These are phyloP conservation scores for Blera fallax DNA, from an alignment of 2,888 invertebrate species.

Conservation along the genomic window DNA sequence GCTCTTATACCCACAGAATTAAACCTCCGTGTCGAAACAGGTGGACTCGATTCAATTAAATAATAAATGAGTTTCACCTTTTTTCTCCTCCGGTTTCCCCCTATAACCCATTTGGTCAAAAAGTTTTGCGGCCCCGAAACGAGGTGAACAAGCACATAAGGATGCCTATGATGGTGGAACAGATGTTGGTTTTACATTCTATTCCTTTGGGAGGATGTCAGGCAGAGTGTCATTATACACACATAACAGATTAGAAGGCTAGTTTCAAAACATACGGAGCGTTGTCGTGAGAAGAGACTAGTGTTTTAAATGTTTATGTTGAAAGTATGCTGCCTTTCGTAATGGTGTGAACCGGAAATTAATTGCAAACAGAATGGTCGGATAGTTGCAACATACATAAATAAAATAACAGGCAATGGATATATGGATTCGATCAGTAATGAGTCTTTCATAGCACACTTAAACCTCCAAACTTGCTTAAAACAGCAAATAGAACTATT, in stretches of 20 bases:
- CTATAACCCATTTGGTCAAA: constrained; percentile 37
- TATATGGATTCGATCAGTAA: background rate
- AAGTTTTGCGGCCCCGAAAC: constrained; percentile 40
- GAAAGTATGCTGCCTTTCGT: background rate
- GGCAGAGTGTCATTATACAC: constrained; percentile 19
- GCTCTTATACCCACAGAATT: background rate
- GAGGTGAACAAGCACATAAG: background rate
- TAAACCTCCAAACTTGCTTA: too few species aligned
- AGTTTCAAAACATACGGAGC: constrained; percentile 15
- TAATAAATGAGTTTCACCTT: constrained; percentile 66
- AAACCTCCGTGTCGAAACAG: constrained; percentile 33
- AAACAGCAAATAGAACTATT: too few species aligned
- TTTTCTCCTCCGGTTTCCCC: background rate
- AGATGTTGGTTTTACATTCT: constrained; percentile 24
- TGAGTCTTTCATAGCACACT: background rate
- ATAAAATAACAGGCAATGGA: background rate
- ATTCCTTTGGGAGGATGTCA: constrained; percentile 21
- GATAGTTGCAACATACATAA: background rate
- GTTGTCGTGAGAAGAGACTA: constrained; percentile 8
- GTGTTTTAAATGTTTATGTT: background rate
- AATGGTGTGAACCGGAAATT: background rate
- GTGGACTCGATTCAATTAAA: constrained; percentile 61
- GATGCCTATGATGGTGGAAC: background rate
- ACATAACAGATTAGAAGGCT: constrained; percentile 29
- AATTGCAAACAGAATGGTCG: background rate